Evolutionary conservation across 2,888 invertebrate species (phyloP).

Genomic region (Arctia plantaginis): DNA sequence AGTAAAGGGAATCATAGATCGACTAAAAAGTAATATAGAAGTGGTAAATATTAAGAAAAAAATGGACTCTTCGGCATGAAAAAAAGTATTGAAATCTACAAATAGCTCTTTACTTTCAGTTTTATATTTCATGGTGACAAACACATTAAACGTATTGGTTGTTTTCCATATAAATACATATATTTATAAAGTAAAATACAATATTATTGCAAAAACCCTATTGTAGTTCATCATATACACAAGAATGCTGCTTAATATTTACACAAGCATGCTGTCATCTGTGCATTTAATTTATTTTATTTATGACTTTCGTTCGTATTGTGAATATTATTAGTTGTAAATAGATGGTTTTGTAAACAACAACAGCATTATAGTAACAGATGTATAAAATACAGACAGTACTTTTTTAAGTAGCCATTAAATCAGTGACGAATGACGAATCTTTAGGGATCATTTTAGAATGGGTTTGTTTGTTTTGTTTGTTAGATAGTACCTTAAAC

Average conservation of each 20-base stretch:
- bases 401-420: not conserved
- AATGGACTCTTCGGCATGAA: too few relatives aligned
- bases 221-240: not conserved
- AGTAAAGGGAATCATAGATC: not conserved
- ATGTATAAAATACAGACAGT: not conserved
- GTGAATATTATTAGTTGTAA: slow-evolving; percentile 2
- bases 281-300: slow-evolving; percentile 2
- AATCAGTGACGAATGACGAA: not conserved
- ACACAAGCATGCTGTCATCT: not conserved
- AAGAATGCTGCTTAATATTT: not conserved
- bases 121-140: too few relatives aligned
- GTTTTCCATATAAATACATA: not conserved
- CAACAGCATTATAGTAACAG: not conserved
- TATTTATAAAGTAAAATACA: not conserved
- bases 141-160: not conserved
- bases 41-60: too few relatives aligned
- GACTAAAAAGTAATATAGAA: not conserved
- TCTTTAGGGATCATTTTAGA: not conserved
- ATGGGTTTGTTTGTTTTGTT: not conserved
- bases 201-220: not conserved
- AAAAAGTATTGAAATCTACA: too few relatives aligned
- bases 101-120: too few relatives aligned
- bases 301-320: slow-evolving; percentile 3
- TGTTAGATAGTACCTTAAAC: too few relatives aligned
- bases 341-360: slow-evolving; percentile 1